Conservation (phyloP, 2,113 vertebrate genomes). For the Symphodus melops region DNA sequence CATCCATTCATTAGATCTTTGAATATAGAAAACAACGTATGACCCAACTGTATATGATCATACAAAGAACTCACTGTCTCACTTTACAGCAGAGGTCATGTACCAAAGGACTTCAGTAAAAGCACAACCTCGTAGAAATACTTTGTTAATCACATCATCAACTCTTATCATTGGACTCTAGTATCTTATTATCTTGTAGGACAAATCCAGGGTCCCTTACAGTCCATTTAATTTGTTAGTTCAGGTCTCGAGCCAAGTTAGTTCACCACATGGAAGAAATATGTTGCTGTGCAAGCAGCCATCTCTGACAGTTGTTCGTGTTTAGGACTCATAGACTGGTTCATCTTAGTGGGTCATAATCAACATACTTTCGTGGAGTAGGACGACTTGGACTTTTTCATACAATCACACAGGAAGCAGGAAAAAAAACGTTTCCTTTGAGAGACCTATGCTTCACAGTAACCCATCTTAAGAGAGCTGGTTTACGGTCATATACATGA, state of each 20-base stretch:
- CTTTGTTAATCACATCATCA: conserved; percentile 49
- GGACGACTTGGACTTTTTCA: background rate
- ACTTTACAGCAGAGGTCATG: conserved; percentile 15
- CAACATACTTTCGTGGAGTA: background rate
- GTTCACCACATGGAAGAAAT: conserved; percentile 8
- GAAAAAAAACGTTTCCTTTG: background rate
- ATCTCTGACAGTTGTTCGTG: background rate
- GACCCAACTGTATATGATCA: background rate
- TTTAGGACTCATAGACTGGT: background rate
- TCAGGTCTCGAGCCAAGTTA: background rate
- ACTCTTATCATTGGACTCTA: conserved; percentile 19
- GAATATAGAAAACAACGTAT: background rate
- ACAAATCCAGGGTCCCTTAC: conserved; percentile 29
- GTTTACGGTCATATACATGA: background rate
- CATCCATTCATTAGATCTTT: background rate
- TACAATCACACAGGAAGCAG: background rate
- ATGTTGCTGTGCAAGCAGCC: background rate
- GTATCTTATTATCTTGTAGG: conserved; percentile 41
- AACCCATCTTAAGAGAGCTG: no score
- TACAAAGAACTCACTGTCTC: conserved; percentile 28
- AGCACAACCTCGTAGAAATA: conserved; percentile 39
- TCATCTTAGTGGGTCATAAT: background rate
- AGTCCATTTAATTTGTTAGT: conserved; percentile 19
- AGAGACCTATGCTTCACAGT: background rate
- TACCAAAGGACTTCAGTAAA: conserved; percentile 34